Evolutionary conservation across 92 coral and sea anemone species (phyloP), one percentile per base, ranked within the genome.

Genomic region (Porites lobata): DNA sequence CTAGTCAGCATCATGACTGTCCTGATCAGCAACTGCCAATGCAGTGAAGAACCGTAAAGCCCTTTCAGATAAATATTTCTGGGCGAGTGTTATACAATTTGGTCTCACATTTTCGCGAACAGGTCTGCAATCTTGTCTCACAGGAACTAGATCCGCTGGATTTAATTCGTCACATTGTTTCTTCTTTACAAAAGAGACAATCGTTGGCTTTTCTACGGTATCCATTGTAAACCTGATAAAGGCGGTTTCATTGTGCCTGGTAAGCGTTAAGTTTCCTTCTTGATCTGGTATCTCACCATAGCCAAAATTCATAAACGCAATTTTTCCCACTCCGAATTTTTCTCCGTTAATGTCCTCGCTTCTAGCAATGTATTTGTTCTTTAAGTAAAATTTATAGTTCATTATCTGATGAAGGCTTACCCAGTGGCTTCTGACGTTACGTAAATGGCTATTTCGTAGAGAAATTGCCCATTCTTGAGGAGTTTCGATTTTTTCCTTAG

Each of bases 181-280:
- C 50, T 72, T 72, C 58, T 72, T 72, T 18, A 43, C 6, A 50
- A 50, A 72, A 0, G 59, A 72, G 51, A 11, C 20, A 15, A 70
- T 70, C 14, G 2, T 26, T 70, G 75, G 54, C 52, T 70, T 70
- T 9, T 70, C 75, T 26, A 14, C 38, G 2, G 54, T 70, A 29
- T 72, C 77, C 58, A 72, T 72, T 17, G 57, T 50, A 15, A 47
- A 72, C 58, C 77, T 43, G 53, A 72, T 50, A 72, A 47, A 72
- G 1, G 61, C 14, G 13, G 77, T 72, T 2, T 47, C 77, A 0
- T 6, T 19, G 58, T 72, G 61, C 58, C 10, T 9, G 22, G 13
- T 47, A 0, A 7, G 59, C 15, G 19, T 22, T n/a, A 72, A 47
- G 12, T 72, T 18, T n/a, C 15, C 61, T 18, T 47, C 59, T 12